Base-by-base conservation (phyloP, 2,113 vertebrate genomes). In the Podiceps cristatus region DNA sequence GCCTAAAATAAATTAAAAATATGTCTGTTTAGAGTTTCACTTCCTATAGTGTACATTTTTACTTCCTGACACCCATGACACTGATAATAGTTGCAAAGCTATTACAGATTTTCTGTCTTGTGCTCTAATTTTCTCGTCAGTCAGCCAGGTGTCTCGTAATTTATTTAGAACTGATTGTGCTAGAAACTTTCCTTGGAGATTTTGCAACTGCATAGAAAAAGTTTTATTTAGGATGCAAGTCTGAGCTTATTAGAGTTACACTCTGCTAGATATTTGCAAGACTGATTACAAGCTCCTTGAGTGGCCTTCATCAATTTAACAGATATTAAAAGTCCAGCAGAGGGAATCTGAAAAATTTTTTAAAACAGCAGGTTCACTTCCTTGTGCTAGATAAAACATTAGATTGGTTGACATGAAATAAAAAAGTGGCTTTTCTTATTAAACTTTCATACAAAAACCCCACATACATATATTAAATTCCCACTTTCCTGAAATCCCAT, bases 221-320 rank as follows among this genome's bases (percentile, higher is more conserved):
- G 58, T 0, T 28, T 75, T 10, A 73, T 90, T 86, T 90, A 83
- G 19, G 45, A 90, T 88, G 27, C 42, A 86, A 79, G 86, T 69
- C 58, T 90, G 85, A 63, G 50, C 5, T 86, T 92, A 69, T 88
- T 80, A 94, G 60, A 31, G 16, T 47, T 89, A 44, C 11, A 78
- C 2, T 72, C 56, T 87, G 33, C 47, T 78, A 84, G 66, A 88
- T 90, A 83, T 71, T 69, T 96, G 55, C 37, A 90, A 80, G 75
- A 88, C 78, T 88, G 82, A 95, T 96, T 93, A 29, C 59, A 90
- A 88, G 25, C 25, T 89, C 60, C 69, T 96, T 95, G 31, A 93
- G 33, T 62, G 55, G 55, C 28, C 59, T 96, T 80, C 42, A 93
- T 83, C n/a, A 97, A n/a, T 93, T 86, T 86, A 88, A 58, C 74